Evolutionary conservation across 2,797 vertebrate genomes (phyloP), one percentile per base, ranked within the genome.

Genomic region (Pteropus rufus): DNA sequence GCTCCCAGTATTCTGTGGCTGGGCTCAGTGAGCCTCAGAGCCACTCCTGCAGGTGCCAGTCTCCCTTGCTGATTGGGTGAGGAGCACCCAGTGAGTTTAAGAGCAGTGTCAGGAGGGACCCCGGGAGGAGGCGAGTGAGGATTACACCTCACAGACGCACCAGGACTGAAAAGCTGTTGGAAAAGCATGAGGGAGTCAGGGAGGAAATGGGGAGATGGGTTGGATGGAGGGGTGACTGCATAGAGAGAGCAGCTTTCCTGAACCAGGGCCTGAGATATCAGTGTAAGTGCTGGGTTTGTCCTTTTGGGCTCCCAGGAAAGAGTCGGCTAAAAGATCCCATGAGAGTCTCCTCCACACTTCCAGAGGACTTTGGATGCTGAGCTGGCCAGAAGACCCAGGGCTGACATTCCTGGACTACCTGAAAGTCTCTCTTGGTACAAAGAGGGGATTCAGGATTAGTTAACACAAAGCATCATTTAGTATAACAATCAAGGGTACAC

Each of bases 1-100:
- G 52, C 4, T 2, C 29, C 31, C 1, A 0, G 36, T 18, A 54
- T 2, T 2, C 15, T 3, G 1, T 36, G 24, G 15, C 64, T 52
- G 26, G 49, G 34, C 4, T 16, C 12, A 12, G 1, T 70, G 5
- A 31, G 31, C 15, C 56, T 34, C 2, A 3, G 14, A 8, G 64
- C 21, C 4, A 4, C 29, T 52, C 46, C 58, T 58, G 49, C 4
- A 34, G 21, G 29, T 10, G 0, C 44, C 70, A 3, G 10, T 4
- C 75, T 62, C 29, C 46, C 64, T 62, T 56, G 54, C 41, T 0
- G 14, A 64, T 11, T 1, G 11, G 6, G 49, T 4, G 5, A 36
- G 34, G 24, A 44, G 34, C 34, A 54, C 11, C 29, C 44, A 9
- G 18, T 9, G 26, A 36, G 52, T 15, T 44, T 39, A 49, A 67